These are phyloP conservation scores for Mesoligia furuncula DNA, from an alignment of 2,888 invertebrate genomes.

Conservation along the genomic window DNA sequence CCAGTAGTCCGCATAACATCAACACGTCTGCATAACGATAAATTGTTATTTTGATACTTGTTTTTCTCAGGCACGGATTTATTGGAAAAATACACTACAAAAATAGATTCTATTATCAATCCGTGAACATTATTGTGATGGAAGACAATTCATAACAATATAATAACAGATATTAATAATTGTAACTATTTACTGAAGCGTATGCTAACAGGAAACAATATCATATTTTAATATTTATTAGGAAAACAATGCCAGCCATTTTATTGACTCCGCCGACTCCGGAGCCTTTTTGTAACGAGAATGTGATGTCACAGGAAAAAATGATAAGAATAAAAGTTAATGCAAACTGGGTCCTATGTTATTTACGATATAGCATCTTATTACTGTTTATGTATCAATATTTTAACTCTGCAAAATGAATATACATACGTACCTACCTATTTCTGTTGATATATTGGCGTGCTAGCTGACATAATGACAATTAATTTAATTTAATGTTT, in stretches of 20 bases:
- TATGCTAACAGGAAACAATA: slow-evolving; percentile 38
- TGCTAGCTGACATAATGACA: neutral
- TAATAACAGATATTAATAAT: slow-evolving; percentile 20
- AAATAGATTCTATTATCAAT: neutral
- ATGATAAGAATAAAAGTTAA: slow-evolving; percentile 34
- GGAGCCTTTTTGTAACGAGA: slow-evolving; percentile 50
- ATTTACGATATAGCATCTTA: slow-evolving; percentile 20
- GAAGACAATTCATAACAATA: neutral
- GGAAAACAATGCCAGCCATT: slow-evolving; percentile 39
- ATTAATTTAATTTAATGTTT: no score
- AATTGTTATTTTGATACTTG: neutral
- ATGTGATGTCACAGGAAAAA: slow-evolving; percentile 31
- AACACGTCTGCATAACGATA: no score
- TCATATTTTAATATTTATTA: slow-evolving; percentile 48
- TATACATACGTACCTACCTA: neutral
- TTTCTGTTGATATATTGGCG: neutral
- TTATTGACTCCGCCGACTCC: neutral
- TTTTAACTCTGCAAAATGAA: neutral
- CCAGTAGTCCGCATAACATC: no score
- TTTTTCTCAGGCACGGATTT: neutral
- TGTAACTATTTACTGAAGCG: slow-evolving; percentile 23
- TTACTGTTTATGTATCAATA: slow-evolving; percentile 13
- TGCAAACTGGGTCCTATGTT: slow-evolving; percentile 10
- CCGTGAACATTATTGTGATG: neutral
- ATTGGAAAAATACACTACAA: neutral